Base-by-base conservation (phyloP, 30 jellyfish, hydroid and myxozoan species). In the Turritopsis rubra region DNA sequence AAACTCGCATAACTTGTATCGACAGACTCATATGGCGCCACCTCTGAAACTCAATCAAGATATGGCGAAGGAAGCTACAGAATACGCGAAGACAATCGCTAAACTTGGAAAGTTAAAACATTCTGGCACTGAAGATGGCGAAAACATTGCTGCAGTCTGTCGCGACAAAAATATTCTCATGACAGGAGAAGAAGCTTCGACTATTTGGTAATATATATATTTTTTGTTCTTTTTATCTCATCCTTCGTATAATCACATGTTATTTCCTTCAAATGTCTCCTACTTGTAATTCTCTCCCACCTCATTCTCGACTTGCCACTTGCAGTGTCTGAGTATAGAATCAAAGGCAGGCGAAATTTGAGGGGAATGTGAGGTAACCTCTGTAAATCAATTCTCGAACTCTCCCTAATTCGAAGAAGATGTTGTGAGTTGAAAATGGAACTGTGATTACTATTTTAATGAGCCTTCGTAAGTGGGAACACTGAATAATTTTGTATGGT, bases 61-160 rank as follows among this genome's bases (percentile, higher is more conserved):
- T 22, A 94, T 94, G 97, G 83, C 96, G 18, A 74, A 85, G 8
- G 97, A 86, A 25, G 99, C 99, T 16, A 93, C 93, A 75, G 82
- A 80, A 52, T 89, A 94, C 66, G 99, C 99, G 25, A 80, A 52
- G 85, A 79, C 86, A 86, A 94, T 94, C 1, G 99, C 99, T 0
- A 78, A 83, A 75, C 82, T 88, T 16, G 99, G 97, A 17, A 54
- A 72, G 70, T 77, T 94, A 71, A 86, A 89, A 31, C 99, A 94
- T 86, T 89, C 99, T 3, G 86, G 87, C 21, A 89, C 95, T 13
- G 97, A 89, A 30, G 96, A 94, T 78, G 99, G 99, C 18, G 99
- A 94, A 85, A 94, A 94, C 60, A 88, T 94, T 23, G 99, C 99
- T 1, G 85, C 95, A 41, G 97, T 88, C 18, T 94, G 99, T 77